These are phyloP conservation scores for Pteruthius melanotis DNA, from an alignment of 2,113 vertebrate genomes.

Conservation along the genomic window DNA sequence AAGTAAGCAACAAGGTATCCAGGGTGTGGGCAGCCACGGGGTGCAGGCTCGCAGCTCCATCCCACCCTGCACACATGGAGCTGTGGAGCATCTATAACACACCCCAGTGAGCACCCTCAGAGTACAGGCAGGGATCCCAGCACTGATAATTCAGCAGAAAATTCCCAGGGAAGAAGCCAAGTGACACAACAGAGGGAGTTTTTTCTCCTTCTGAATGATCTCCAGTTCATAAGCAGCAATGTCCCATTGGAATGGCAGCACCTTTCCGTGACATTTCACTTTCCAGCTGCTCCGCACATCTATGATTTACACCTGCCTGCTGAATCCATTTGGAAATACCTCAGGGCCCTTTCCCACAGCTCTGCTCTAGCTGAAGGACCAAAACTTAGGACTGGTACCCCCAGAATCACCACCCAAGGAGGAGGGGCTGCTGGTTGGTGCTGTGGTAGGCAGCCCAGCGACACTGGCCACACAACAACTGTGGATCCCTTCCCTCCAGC, in stretches of 20 bases:
- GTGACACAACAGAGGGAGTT: neutral
- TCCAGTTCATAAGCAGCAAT: neutral
- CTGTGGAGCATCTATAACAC: neutral
- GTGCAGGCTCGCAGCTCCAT: rapidly evolving
- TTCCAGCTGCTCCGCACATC: neutral
- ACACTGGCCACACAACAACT: neutral
- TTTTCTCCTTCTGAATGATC: neutral
- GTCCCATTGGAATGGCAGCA: neutral
- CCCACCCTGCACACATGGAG: rapidly evolving
- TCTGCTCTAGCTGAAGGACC: neutral
- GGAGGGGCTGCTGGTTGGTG: neutral
- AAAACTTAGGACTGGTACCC: neutral
- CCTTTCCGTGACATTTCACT: neutral
- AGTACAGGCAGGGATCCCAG: neutral
- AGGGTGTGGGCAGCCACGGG: neutral
- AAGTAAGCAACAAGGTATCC: rapidly evolving
- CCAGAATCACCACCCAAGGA: neutral
- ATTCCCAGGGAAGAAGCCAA: neutral
- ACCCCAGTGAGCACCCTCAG: neutral
- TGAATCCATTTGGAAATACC: neutral
- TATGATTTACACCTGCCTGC: neutral
- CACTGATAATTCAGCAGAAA: neutral
- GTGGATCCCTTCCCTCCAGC: neutral
- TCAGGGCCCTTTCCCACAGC: neutral
- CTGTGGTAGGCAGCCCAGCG: neutral